These are phyloP conservation scores for Notospermus geniculatus DNA, from an alignment of 1,140 invertebrate species.

Conservation along the genomic window DNA sequence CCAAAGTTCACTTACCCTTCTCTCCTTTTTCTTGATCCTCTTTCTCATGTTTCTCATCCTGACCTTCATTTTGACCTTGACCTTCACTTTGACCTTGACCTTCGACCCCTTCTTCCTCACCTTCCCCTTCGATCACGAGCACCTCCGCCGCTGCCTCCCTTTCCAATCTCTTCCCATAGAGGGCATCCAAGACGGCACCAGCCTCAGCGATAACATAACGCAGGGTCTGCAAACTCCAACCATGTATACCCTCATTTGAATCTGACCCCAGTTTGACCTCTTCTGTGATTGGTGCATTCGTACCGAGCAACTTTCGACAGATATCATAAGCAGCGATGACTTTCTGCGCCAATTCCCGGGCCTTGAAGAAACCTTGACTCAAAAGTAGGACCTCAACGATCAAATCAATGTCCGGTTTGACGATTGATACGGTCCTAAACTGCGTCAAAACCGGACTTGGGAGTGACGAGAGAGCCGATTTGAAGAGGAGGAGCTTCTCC, in stretches of 20 bases:
- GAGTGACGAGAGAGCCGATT: conserved; percentile 35
- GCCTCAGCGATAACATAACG: conserved; percentile 45
- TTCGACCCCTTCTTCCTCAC: conserved; percentile 10
- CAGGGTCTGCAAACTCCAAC: conserved; percentile 49
- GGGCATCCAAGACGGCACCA: conserved; percentile 39
- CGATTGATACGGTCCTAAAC: conserved; percentile 44
- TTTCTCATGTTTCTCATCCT: conserved; percentile 20
- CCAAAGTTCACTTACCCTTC: conserved; percentile 13
- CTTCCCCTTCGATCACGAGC: neutral
- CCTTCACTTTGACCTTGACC: too few species aligned
- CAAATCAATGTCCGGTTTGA: conserved; percentile 43
- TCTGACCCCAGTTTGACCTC: conserved; percentile 37
- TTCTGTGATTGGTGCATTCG: conserved; percentile 42
- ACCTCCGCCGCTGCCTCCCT: neutral
- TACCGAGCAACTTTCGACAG: conserved; percentile 42
- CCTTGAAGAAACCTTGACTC: conserved; percentile 51
- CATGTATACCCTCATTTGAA: conserved; percentile 36
- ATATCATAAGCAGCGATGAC: conserved; percentile 39
- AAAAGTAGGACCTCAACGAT: conserved; percentile 46
- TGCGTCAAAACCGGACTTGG: conserved; percentile 42
- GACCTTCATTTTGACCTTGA: too few species aligned
- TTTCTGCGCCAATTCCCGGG: conserved; percentile 41
- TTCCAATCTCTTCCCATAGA: conserved; percentile 6
- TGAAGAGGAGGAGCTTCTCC: conserved; percentile 43
- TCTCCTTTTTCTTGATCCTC: conserved; percentile 17